phyloP scores from a whole-genome alignment of 2,888 invertebrate genomes.

The Parapristionchus giblindavisi region DNA sequence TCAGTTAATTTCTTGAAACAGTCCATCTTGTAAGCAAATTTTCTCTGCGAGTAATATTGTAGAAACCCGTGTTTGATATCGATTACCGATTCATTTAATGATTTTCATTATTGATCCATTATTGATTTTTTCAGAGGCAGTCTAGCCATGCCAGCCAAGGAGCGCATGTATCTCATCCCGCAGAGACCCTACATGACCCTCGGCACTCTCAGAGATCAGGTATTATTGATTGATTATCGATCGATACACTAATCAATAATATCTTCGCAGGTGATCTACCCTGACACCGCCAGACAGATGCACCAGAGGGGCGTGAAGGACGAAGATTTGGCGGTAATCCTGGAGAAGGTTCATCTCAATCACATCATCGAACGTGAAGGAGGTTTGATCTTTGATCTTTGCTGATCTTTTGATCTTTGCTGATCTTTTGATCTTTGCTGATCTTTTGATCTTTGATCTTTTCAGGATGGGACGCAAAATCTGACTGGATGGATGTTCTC shows the following conservation, averaged over 20 bases:
- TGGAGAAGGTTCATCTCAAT: slow-evolving; percentile 82
- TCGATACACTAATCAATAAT: background rate
- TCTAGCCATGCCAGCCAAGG: slow-evolving; percentile 63
- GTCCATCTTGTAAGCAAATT: no score
- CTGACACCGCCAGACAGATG: slow-evolving; percentile 89
- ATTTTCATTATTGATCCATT: no score
- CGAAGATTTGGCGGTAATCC: slow-evolving; percentile 80
- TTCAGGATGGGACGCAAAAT: slow-evolving; percentile 70
- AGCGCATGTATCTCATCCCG: slow-evolving; percentile 59
- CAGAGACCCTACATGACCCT: slow-evolving; percentile 97
- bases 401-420: background rate
- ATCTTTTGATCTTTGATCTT: no score
- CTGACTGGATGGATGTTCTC: slow-evolving; percentile 98
- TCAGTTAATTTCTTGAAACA: no score
- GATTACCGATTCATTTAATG: no score
- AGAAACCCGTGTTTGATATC: no score
- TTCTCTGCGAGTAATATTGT: no score
- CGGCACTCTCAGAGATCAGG: slow-evolving; percentile 90
- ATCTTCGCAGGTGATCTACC: slow-evolving; percentile 81
- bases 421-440: background rate
- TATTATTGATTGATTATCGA: slow-evolving; percentile 69
- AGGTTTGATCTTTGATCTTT: slow-evolving; percentile 42
- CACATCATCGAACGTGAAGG: slow-evolving; percentile 69
- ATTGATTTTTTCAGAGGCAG: slow-evolving; percentile 43
- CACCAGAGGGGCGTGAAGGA: slow-evolving; percentile 79